Base-by-base conservation (phyloP, 2,797 vertebrate species). In the Diplodus puntazzo region DNA sequence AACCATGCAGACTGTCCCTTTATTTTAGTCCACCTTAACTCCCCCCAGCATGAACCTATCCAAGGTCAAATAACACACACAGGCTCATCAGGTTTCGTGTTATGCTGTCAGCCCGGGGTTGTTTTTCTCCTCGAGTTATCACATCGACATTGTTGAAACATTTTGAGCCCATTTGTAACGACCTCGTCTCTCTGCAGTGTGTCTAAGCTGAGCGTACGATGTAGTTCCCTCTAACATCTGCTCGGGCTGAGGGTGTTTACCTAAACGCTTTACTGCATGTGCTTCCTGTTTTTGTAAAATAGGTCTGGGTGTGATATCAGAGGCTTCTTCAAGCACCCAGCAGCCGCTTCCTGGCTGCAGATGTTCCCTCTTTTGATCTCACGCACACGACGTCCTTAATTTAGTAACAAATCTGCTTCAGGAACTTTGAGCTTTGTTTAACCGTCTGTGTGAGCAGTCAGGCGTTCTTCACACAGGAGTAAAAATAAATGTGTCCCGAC, bases 271-370 rank as follows among this genome's bases (percentile, higher is more conserved):
- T 18, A 49, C 20, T 12, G 63, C 25, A 0, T 23, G n/a, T 1
- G 8, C 25, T 82, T 70, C 73, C 76, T 76, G 76, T 52, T 65
- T 50, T 57, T 80, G 48, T 69, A 3, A 6, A 62, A 10, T 11
- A 8, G 18, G 5, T 18, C 0, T 3, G 16, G n/a, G 18, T 9
- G 0, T 45, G 4, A 5, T 3, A 34, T 6, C 17, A 1, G 30
- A n/a, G 14, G 10, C 3, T 27, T 25, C n/a, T 18, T 59, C 11
- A 3, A 16, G 27, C 0, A 11, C 2, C 14, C 14, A 0, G 61
- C 71, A 54, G 69, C 53, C 23, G 69, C 30, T 62, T 48, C 57
- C 6, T 12, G 11, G 16, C 27, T 57, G 53, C 45, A 43, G 62
- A 14, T 25, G 54, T 46, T 46, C 11, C 0, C 0, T 4, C n/a